Conservation (phyloP, 2,797 vertebrate species). For the Lithobates sylvaticus region DNA sequence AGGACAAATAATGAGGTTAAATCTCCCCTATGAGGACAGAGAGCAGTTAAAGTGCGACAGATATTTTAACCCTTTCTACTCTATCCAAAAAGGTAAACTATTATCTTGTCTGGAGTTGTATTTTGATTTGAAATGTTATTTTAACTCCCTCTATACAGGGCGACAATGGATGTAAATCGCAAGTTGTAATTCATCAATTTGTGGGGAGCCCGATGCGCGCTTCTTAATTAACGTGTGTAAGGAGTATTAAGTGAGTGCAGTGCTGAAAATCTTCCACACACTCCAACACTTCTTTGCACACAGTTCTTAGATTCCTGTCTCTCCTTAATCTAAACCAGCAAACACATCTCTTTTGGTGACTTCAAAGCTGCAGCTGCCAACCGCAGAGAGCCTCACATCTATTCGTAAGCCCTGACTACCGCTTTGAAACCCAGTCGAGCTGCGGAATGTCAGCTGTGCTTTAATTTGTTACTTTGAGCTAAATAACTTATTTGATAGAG, state of each 20-base stretch:
- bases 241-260: constrained; percentile 24
- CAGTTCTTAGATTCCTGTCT: constrained; percentile 65
- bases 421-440: constrained; percentile 73
- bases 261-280: constrained; percentile 50
- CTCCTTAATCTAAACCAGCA: constrained; percentile 69
- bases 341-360: constrained; percentile 70
- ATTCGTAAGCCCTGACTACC: constrained; percentile 68
- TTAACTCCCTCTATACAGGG: background rate
- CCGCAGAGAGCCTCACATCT: constrained; percentile 66
- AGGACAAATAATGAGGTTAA: too few species aligned
- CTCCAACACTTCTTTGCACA: constrained; percentile 54
- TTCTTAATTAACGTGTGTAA: constrained; percentile 27
- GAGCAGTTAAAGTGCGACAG: too few species aligned
- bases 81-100: background rate
- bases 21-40: too few species aligned
- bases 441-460: constrained; percentile 74
- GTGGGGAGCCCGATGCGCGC: background rate
- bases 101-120: background rate
- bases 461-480: constrained; percentile 72
- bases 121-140: background rate
- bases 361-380: constrained; percentile 76
- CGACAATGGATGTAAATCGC: background rate
- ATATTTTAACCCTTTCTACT: too few species aligned
- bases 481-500: constrained; percentile 68
- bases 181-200: background rate